Base-by-base conservation (phyloP, 2,797 vertebrate species). In the Etheostoma perlongum region DNA sequence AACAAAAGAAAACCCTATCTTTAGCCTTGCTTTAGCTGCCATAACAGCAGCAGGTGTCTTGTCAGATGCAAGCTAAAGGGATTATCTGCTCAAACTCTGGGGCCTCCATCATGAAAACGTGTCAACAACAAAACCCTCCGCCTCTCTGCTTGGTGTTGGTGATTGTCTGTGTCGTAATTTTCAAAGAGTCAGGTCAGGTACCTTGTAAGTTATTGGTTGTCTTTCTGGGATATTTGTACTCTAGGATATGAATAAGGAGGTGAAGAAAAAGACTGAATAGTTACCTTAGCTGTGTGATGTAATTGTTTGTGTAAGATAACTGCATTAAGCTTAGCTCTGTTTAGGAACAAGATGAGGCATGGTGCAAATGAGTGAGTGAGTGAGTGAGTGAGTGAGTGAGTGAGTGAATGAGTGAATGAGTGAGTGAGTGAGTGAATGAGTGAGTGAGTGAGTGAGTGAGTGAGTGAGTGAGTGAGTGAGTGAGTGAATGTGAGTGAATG, bases 11-110 rank as follows among this genome's bases (percentile, higher is more conserved):
- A 47, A 15, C 10, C 23, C 5, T 4, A 19, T 14, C 4, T 69
- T 65, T 53, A 46, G 42, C 30, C 6, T 44, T 19, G 14, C 25
- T 54, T 58, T 58, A 55, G 67, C 58, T 68, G 64, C 72, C 49
- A 16, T 70, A 63, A 76, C 57, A 82, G 69, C 27, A 53, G 82
- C 82, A 90, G 87, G 82, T 89, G 82, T 83, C 78, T 74, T 70
- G 42, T 76, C 72, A 81, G 63, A 79, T 77, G 58, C 42, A 64
- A 62, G 49, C 55, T 86, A 81, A 81, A 72, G 36, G 57, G 85
- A 90, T 90, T 85, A 90, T 74, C 81, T 84, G 68, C 67, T 85
- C 61, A 76, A 85, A 79, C 73, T 82, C 62, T 59, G 68, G 4
- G 47, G 74, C 78, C 52, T 68, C 2, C 27, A 76, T 85, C 74